Percentiles rank a stretch among this genome's conserved stretches.
Conservation (phyloP, 2,797 vertebrate species). For the Fratercula arctica region DNA sequence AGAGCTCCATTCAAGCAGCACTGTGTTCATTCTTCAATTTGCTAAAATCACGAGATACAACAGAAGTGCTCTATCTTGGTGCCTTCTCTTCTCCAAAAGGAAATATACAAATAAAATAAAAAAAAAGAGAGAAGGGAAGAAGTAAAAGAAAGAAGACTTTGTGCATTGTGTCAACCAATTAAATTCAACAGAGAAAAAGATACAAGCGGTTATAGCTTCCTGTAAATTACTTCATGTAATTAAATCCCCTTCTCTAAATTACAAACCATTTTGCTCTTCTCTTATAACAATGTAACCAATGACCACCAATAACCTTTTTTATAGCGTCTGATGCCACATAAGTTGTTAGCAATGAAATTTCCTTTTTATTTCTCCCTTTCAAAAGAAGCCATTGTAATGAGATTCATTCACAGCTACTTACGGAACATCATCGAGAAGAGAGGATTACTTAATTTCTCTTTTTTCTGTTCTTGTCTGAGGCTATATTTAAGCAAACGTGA, state of each 20-base stretch:
- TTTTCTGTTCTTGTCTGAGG: background rate
- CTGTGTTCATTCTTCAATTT: background rate
- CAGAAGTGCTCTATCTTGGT: background rate
- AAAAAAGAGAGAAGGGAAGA: background rate
- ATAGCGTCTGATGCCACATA: constrained; percentile 1
- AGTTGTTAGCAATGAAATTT: constrained; percentile 42
- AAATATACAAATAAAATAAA: background rate
- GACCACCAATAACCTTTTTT: constrained; percentile 62
- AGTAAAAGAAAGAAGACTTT: background rate
- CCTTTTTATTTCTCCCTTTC: constrained; percentile 43
- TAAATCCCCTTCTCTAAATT: constrained; percentile 67
- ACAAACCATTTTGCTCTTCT: constrained; percentile 62
- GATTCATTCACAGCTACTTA: constrained; percentile 26
- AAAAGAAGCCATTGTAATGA: constrained; percentile 28
- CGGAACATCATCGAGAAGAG: background rate
- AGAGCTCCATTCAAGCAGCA: background rate
- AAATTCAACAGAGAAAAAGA: constrained; percentile 24
- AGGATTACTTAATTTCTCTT: background rate
- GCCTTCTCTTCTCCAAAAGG: background rate
- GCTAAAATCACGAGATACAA: background rate
- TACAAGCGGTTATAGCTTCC: constrained; percentile 47
- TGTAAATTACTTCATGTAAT: constrained; percentile 70
- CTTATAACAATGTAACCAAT: constrained; percentile 60
- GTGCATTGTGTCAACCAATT: constrained; percentile 7
- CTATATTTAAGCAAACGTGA: constrained; percentile 16